These are phyloP conservation scores for Minunthozetes semirufus DNA, from an alignment of 2,888 invertebrate genomes.

Conservation along the genomic window DNA sequence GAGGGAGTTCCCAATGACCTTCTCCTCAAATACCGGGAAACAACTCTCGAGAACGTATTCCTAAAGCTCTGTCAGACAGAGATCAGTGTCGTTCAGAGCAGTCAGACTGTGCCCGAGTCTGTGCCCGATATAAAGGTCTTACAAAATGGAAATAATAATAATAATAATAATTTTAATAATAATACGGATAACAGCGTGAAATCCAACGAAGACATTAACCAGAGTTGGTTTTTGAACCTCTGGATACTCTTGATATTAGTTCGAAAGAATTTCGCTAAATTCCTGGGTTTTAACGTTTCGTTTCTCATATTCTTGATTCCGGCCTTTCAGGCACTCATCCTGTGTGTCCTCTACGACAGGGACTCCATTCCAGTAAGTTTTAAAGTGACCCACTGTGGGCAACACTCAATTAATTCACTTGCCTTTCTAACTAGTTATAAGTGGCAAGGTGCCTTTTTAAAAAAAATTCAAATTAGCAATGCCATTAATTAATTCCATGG, in stretches of 20 bases:
- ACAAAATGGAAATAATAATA: background rate
- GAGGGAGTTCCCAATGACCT: slow-evolving; percentile 24
- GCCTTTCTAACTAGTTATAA: too few species aligned
- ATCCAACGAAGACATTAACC: background rate
- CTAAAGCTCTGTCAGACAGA: slow-evolving; percentile 9
- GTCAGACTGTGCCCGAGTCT: background rate
- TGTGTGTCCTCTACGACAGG: slow-evolving; percentile 27
- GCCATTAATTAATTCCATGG: too few species aligned
- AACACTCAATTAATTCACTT: too few species aligned
- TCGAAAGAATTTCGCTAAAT: slow-evolving; percentile 22
- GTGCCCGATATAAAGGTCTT: too few species aligned
- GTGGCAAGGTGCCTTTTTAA: too few species aligned
- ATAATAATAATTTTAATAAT: background rate
- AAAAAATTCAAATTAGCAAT: too few species aligned
- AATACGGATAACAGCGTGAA: background rate
- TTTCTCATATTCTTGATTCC: slow-evolving; percentile 32
- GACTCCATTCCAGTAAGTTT: slow-evolving; percentile 30
- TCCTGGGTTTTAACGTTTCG: slow-evolving; percentile 31
- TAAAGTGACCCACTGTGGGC: too few species aligned
- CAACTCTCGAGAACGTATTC: slow-evolving; percentile 29
- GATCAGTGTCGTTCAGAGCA: background rate
- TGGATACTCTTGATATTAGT: slow-evolving; percentile 30
- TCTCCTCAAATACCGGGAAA: slow-evolving; percentile 5
- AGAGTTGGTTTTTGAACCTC: slow-evolving; percentile 15
- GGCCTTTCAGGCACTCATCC: slow-evolving; percentile 33